Evolutionary conservation across 2,113 vertebrate genomes (phyloP).

Genomic region (Beaufortia kweichowensis): DNA sequence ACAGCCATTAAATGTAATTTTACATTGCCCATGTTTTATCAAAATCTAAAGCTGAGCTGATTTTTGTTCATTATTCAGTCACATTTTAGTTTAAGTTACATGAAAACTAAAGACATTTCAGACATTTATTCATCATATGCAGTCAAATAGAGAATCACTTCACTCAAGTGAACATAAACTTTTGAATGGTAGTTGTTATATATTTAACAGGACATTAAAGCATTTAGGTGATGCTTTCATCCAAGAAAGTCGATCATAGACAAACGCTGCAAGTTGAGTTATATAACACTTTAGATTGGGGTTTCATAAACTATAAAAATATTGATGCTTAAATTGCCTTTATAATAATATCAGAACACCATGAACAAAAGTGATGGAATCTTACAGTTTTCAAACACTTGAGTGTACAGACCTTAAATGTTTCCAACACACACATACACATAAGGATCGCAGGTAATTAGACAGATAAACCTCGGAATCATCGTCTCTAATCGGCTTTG

Average conservation of each 20-base stretch:
- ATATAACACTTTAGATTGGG: constrained; percentile 41
- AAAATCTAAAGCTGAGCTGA: no score
- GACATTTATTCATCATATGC: no score
- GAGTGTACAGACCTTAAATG: no score
- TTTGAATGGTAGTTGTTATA: constrained; percentile 30
- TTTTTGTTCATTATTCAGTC: no score
- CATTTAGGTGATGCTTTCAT: no score
- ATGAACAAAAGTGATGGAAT: neutral
- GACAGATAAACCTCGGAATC: neutral
- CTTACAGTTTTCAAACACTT: neutral
- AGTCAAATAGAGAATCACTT: no score
- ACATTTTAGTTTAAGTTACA: no score
- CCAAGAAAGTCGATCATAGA: constrained; percentile 25
- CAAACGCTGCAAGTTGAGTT: neutral
- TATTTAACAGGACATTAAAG: no score
- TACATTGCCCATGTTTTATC: constrained; percentile 36
- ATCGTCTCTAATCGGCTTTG: no score
- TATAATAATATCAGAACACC: neutral
- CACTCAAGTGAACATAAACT: no score
- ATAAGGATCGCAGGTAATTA: constrained; percentile 32
- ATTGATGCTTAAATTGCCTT: neutral
- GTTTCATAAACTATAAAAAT: neutral
- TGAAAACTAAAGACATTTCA: no score
- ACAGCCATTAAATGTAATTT: constrained; percentile 41
- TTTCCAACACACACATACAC: neutral